Conservation (phyloP, 2,888 invertebrate genomes). For the Parochlus steinenii region DNA sequence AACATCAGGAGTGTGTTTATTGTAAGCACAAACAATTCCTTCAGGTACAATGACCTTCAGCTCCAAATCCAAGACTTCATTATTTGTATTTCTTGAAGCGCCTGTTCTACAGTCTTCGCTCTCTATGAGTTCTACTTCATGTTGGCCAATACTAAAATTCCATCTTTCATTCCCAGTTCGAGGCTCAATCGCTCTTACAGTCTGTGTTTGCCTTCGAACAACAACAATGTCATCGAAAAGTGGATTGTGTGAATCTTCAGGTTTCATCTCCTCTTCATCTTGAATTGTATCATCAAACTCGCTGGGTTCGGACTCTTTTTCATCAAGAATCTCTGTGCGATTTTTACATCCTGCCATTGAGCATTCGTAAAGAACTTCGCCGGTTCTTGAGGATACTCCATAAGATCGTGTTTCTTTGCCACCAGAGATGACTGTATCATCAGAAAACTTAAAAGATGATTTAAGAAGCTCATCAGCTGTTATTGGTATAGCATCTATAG, state of each 20-base stretch:
- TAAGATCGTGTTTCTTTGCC: conserved; percentile 75
- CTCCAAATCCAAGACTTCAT: conserved; percentile 31
- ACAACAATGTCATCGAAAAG: conserved; percentile 45
- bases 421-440: conserved; percentile 72
- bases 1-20: conserved; percentile 36
- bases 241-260: conserved; percentile 17
- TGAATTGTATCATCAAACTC: conserved; percentile 16
- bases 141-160: conserved; percentile 91
- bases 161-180: conserved; percentile 74
- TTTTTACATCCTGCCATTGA: conserved; percentile 54
- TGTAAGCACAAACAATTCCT: conserved; percentile 50
- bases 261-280: not conserved
- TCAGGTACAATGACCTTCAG: conserved; percentile 53
- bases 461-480: conserved; percentile 72
- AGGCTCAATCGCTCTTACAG: conserved; percentile 79
- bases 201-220: conserved; percentile 66
- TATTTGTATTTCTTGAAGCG: conserved; percentile 18
- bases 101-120: conserved; percentile 33
- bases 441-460: conserved; percentile 73
- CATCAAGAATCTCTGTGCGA: too few relatives aligned
- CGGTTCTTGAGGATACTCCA: conserved; percentile 62
- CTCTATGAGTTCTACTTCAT: conserved; percentile 50
- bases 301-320: conserved; percentile 31
- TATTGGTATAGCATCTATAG: conserved; percentile 73
- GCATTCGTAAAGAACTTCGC: conserved; percentile 62